phyloP scores from a whole-genome alignment of 2,888 invertebrate species.

The Apantesis nais region DNA sequence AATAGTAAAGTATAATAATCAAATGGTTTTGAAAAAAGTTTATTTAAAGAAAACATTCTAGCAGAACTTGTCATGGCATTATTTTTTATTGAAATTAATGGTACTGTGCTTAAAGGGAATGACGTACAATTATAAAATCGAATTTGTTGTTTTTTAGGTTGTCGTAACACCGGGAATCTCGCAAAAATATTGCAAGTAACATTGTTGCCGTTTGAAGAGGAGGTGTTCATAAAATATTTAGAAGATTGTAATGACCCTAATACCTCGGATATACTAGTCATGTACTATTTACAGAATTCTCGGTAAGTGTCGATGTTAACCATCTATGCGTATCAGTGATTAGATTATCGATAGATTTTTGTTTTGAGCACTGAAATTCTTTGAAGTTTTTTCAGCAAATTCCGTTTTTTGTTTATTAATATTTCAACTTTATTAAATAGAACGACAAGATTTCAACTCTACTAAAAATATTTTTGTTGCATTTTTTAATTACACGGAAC shows the following conservation, averaged over 20 bases:
- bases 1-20: too few species aligned
- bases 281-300: conserved; percentile 88
- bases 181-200: conserved; percentile 87
- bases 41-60: too few species aligned
- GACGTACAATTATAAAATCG: neutral
- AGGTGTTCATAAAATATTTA: conserved; percentile 88
- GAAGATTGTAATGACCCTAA: conserved; percentile 83
- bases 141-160: conserved; percentile 66
- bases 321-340: neutral
- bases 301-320: conserved; percentile 58
- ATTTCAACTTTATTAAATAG: neutral
- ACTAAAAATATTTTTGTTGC: too few species aligned
- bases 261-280: conserved; percentile 88
- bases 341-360: too few species aligned
- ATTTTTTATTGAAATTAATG: neutral
- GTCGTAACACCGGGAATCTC: conserved; percentile 84
- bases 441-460: too few species aligned
- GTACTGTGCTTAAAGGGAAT: neutral
- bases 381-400: too few species aligned
- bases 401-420: too few species aligned
- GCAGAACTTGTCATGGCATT: too few species aligned
- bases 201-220: conserved; percentile 88
- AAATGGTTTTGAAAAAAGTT: too few species aligned
- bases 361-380: too few species aligned
- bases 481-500: too few species aligned